Percentiles rank a stretch among this genome's conserved stretches.
These are phyloP conservation scores for Poeciliopsis retropinna DNA, from an alignment of 2,113 vertebrate species.

Conservation along the genomic window DNA sequence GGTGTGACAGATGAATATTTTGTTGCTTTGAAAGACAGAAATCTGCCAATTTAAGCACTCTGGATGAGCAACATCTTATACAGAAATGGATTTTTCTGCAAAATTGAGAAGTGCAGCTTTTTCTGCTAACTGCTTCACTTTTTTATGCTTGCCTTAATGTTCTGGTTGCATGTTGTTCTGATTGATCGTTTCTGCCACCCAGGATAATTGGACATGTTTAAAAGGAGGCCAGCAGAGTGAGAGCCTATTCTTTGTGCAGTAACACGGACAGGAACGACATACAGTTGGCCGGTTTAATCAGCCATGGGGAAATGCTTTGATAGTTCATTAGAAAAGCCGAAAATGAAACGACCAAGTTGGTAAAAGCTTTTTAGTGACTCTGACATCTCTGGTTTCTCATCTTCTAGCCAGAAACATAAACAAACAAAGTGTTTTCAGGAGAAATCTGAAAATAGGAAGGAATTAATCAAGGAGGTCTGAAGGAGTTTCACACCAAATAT, in stretches of 20 bases:
- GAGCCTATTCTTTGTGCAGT: neutral
- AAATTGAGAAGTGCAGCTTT: neutral
- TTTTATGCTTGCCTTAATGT: neutral
- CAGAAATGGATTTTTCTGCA: conserved; percentile 25
- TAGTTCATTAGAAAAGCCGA: neutral
- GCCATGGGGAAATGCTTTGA: conserved; percentile 1
- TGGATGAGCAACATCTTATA: conserved; percentile 6
- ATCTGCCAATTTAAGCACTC: conserved; percentile 18
- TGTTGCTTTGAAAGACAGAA: conserved; percentile 19
- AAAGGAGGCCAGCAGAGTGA: neutral
- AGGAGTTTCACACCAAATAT: neutral
- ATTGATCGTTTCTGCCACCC: conserved; percentile 4
- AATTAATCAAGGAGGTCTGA: neutral
- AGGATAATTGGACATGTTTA: conserved; percentile 4
- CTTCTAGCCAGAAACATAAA: conserved; percentile 24
- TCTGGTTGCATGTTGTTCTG: neutral
- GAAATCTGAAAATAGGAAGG: neutral
- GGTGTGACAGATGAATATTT: conserved; percentile 18
- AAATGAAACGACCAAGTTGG: conserved; percentile 20
- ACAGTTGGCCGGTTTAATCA: conserved; percentile 11
- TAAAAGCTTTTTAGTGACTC: neutral
- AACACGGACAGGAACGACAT: neutral
- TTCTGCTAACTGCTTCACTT: conserved; percentile 1
- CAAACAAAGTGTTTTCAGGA: conserved; percentile 26
- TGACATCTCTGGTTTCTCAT: neutral